Evolutionary conservation across 2,888 invertebrate genomes (phyloP).

Genomic region (Baronia brevicornis): DNA sequence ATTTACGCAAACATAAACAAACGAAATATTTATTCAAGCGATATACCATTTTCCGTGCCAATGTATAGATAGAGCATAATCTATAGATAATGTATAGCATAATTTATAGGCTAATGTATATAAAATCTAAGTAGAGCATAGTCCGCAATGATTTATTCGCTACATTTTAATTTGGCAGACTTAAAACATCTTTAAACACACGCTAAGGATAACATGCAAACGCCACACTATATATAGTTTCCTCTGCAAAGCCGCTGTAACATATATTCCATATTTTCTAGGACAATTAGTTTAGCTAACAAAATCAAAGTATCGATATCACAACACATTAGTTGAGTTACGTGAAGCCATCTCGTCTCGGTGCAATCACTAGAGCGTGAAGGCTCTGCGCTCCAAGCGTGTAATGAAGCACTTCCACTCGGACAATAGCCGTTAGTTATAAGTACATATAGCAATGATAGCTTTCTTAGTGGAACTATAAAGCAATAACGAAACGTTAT

Average conservation of each 20-base stretch:
- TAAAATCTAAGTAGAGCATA: no score
- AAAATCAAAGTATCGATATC: no score
- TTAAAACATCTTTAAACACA: no score
- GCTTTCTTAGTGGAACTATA: constrained; percentile 47
- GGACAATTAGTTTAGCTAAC: no score
- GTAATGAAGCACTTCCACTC: constrained; percentile 70
- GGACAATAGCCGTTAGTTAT: constrained; percentile 65
- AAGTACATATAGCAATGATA: constrained; percentile 52
- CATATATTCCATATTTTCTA: no score
- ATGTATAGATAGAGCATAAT: constrained; percentile 30
- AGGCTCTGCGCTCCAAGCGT: constrained; percentile 54
- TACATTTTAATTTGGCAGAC: no score
- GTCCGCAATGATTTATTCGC: no score
- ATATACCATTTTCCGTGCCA: constrained; percentile 35
- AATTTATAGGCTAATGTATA: no score
- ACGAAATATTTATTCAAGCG: constrained; percentile 42
- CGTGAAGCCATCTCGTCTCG: constrained; percentile 54
- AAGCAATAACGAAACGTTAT: constrained; percentile 36
- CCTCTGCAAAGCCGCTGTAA: no score
- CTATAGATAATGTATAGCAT: no score
- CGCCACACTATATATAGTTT: no score
- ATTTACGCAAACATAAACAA: constrained; percentile 26
- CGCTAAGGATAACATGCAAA: no score
- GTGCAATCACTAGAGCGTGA: constrained; percentile 58
- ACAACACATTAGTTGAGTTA: constrained; percentile 22